These are phyloP conservation scores for Centropus unirufus DNA, from an alignment of 2,113 vertebrate genomes.

Conservation along the genomic window DNA sequence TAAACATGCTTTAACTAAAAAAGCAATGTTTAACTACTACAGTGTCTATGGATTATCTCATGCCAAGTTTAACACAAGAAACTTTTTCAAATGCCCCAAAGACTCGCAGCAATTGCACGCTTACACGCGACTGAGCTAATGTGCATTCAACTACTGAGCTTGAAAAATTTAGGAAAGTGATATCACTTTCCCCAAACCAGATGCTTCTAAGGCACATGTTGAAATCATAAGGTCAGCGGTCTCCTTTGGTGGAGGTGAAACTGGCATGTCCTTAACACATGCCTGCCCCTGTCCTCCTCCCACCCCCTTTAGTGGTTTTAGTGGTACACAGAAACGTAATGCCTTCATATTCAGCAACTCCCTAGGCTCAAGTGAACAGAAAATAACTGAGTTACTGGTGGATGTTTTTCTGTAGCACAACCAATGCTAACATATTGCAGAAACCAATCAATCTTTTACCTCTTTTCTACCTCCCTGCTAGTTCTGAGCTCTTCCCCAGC, in stretches of 20 bases:
- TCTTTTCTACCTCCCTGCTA: not conserved
- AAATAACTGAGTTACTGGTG: not conserved
- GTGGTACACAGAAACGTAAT: not conserved
- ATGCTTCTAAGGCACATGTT: not conserved
- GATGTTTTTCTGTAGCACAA: not conserved
- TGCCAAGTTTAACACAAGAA: slow-evolving; percentile 5
- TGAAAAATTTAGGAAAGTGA: not conserved
- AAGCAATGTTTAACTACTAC: not conserved
- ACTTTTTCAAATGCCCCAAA: not conserved
- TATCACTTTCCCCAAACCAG: not conserved
- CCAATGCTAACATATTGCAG: not conserved
- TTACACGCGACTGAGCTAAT: not conserved
- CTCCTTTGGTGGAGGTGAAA: not conserved
- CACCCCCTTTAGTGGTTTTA: not conserved
- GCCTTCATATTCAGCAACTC: not conserved
- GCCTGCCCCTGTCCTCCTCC: too few species aligned
- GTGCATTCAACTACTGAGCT: not conserved
- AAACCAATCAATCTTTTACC: not conserved
- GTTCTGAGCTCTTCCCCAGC: not conserved
- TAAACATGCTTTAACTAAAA: not conserved
- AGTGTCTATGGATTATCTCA: not conserved
- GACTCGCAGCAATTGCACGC: not conserved
- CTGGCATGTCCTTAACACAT: not conserved
- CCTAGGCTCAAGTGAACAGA: not conserved
- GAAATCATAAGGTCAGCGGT: not conserved